Base-by-base conservation (phyloP, 2,888 invertebrate genomes). In the Malacosoma neustria region DNA sequence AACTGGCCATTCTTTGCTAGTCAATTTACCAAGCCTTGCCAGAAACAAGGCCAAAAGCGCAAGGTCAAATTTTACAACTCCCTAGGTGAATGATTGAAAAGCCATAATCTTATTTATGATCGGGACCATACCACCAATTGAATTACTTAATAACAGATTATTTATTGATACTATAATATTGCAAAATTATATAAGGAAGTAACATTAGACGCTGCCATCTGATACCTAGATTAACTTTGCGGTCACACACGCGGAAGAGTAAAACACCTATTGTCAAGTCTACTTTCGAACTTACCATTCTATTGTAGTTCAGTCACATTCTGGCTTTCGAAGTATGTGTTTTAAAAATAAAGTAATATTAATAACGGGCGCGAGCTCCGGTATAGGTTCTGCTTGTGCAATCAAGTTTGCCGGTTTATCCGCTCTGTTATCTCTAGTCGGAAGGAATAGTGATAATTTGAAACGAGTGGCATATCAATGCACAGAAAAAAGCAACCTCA, bases 321-420 rank as follows among this genome's bases (percentile, higher is more conserved):
- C 22, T 22, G 9, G 22, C 22, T 22, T 22, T 22, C 22, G 9
- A 7, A 22, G 46, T 42, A 81, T 81, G 81, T 61, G 65, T 51
- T 79, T 77, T 54, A 50, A 49, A 11, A 52, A 66, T 34, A 77
- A 77, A 70, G 79, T 81, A 29, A 71, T 80, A 13, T 42, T 81
- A 33, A 57, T 81, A 34, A 81, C 81, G 2, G 81, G 81, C 3
- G 77, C 76, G 6, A 77, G 79, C 44, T 67, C 77, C 2, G 82
- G 82, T 2, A 77, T 82, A 32, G 82, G 82, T 11, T 72, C 77
- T 3, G 60, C 67, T 7, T 71, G 70, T 40, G 75, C 82, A 1
- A 3, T 68, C 7, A 48, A 49, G 29, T 79, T 82, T 36, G 76
- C 81, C 0, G 61, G 64, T 35, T 49, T 51, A 32, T 61, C 62